phyloP scores from a whole-genome alignment of 2,797 vertebrate genomes.

The Australoheros facetus region DNA sequence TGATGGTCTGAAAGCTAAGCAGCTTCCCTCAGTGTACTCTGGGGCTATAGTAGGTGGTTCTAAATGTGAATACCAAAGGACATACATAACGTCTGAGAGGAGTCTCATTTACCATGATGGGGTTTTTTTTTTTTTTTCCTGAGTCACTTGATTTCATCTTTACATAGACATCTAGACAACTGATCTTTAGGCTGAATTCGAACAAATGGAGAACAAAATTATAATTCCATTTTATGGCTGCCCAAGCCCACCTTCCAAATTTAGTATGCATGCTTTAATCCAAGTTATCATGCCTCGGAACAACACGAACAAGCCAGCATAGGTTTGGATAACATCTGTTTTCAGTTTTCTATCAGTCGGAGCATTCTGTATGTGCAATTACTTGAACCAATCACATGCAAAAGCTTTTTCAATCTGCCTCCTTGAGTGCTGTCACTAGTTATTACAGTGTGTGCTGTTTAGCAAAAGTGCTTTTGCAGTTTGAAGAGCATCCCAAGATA shows the following conservation, averaged over 20 bases:
- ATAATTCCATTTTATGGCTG: conserved; percentile 20
- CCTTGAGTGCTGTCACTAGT: conserved; percentile 82
- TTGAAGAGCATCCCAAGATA: conserved; percentile 87
- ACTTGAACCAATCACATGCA: conserved; percentile 75
- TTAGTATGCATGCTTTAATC: conserved; percentile 30
- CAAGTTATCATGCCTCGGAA: conserved; percentile 54
- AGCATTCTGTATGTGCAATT: conserved; percentile 65
- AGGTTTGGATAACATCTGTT: conserved; percentile 67
- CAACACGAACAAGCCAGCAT: conserved; percentile 56
- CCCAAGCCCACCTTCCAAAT: conserved; percentile 10
- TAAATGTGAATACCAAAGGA: conserved; percentile 34
- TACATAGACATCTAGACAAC: conserved; percentile 6
- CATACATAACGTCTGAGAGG: conserved; percentile 3
- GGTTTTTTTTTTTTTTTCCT: background rate
- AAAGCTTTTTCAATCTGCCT: conserved; percentile 73
- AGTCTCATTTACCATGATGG: conserved; percentile 16
- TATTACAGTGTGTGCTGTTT: conserved; percentile 83
- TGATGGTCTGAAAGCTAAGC: conserved; percentile 46
- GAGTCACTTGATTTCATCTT: conserved; percentile 5
- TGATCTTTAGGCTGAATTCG: conserved; percentile 18
- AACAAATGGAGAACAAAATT: conserved; percentile 26
- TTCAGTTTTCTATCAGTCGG: conserved; percentile 70
- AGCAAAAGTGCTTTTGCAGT: conserved; percentile 85
- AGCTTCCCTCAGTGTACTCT: conserved; percentile 48
- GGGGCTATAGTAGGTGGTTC: conserved; percentile 32